phyloP scores from a whole-genome alignment of 2,888 invertebrate species.

The Eristalis arbustorum region DNA sequence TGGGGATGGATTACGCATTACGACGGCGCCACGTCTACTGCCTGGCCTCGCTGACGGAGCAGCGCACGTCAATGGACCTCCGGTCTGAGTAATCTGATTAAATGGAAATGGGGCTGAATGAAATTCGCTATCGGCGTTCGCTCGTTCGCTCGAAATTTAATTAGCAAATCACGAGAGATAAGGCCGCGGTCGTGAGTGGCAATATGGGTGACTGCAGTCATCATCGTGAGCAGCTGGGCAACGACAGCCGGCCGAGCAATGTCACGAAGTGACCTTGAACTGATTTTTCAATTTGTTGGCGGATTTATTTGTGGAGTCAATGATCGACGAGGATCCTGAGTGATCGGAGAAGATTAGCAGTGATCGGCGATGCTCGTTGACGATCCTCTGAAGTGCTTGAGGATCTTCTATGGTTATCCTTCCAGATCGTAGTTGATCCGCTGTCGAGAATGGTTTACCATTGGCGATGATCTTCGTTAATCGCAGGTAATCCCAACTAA shows the following conservation, averaged over 20 bases:
- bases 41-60: not conserved
- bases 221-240: slow-evolving; percentile 27
- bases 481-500: too few species aligned
- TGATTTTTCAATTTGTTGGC: not conserved
- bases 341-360: not conserved
- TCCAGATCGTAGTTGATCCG: too few species aligned
- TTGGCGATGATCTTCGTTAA: too few species aligned
- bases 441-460: too few species aligned
- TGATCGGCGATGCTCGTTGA: not conserved
- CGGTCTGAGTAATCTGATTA: slow-evolving; percentile 11
- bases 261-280: not conserved
- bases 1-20: slow-evolving; percentile 8
- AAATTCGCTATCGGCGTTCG: not conserved
- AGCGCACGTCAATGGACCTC: slow-evolving; percentile 19
- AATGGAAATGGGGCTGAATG: slow-evolving; percentile 13
- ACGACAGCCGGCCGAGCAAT: not conserved
- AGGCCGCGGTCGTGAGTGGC: not conserved
- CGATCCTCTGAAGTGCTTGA: not conserved
- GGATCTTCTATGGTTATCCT: not conserved
- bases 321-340: not conserved
- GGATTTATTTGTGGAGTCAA: not conserved
- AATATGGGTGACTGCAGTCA: not conserved
- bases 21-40: not conserved
- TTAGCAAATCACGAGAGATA: not conserved
- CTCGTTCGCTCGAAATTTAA: slow-evolving; percentile 13